Percentiles rank a stretch among this genome's conserved stretches.
Conservation (phyloP, 2,797 vertebrate genomes). For the Acanthis flammea region DNA sequence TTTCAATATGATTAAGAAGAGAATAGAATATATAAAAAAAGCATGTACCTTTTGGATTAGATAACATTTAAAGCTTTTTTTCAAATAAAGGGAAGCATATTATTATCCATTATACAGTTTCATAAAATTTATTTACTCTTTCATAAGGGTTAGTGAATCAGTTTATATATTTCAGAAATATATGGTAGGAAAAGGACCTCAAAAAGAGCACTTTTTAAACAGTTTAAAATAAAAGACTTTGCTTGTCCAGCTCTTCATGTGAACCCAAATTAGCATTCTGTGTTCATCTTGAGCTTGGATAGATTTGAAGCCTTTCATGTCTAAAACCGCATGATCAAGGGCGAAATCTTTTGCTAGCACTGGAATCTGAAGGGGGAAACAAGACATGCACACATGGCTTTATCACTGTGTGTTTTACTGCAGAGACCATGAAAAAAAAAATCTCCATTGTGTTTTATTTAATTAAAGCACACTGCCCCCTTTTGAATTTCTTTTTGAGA, state of each 20-base stretch:
- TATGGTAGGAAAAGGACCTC: not conserved
- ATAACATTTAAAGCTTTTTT: not conserved
- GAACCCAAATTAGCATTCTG: constrained; percentile 63
- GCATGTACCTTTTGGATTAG: not conserved
- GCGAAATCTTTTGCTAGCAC: constrained; percentile 53
- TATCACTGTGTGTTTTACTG: constrained; percentile 30
- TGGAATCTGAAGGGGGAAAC: constrained; percentile 30
- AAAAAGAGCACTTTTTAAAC: constrained; percentile 17
- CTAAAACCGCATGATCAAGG: constrained; percentile 62
- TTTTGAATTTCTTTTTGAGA: constrained; percentile 49
- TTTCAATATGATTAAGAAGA: not conserved
- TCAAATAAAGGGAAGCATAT: not conserved
- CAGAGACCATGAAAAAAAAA: constrained; percentile 11
- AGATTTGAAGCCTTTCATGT: constrained; percentile 64
- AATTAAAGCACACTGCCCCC: constrained; percentile 23
- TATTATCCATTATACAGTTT: not conserved
- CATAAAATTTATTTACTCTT: not conserved
- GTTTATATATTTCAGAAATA: not conserved
- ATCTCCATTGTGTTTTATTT: constrained; percentile 35
- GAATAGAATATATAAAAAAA: not conserved
- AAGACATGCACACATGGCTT: not conserved
- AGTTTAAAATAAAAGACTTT: constrained; percentile 60
- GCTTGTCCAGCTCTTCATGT: constrained; percentile 18
- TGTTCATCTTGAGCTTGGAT: constrained; percentile 35
- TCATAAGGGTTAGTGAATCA: not conserved